Evolutionary conservation across 2,113 vertebrate species (phyloP).

Genomic region (Corvus hawaiiensis): DNA sequence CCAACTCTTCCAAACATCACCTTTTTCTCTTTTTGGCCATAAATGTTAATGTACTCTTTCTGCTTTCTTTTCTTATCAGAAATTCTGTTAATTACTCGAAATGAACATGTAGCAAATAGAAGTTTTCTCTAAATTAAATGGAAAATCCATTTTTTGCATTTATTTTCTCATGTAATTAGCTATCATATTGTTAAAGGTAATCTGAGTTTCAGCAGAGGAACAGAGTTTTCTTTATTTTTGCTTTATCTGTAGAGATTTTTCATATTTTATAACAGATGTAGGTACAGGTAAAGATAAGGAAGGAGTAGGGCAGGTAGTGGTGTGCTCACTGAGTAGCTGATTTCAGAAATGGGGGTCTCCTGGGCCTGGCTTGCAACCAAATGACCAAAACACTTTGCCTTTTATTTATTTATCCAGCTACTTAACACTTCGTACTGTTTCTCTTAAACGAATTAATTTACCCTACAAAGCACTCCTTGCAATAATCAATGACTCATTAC

Average conservation of each 20-base stretch:
- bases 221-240: neutral
- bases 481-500: slow-evolving; percentile 23
- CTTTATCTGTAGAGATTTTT: neutral
- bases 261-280: neutral
- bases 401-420: slow-evolving; percentile 46
- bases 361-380: neutral
- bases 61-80: neutral
- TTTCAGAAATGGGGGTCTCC: neutral
- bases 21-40: neutral
- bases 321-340: neutral
- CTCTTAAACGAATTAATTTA: slow-evolving; percentile 21
- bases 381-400: neutral
- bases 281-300: neutral
- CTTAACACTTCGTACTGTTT: neutral
- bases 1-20: neutral
- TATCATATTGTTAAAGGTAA: neutral
- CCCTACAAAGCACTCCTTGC: neutral
- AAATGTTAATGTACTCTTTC: neutral
- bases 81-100: neutral
- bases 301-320: neutral
- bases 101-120: neutral
- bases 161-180: neutral
- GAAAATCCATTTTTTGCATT: neutral
- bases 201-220: neutral
- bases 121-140: neutral